Conservation (phyloP, 2,888 invertebrate species). For the Cyaniris semiargus region DNA sequence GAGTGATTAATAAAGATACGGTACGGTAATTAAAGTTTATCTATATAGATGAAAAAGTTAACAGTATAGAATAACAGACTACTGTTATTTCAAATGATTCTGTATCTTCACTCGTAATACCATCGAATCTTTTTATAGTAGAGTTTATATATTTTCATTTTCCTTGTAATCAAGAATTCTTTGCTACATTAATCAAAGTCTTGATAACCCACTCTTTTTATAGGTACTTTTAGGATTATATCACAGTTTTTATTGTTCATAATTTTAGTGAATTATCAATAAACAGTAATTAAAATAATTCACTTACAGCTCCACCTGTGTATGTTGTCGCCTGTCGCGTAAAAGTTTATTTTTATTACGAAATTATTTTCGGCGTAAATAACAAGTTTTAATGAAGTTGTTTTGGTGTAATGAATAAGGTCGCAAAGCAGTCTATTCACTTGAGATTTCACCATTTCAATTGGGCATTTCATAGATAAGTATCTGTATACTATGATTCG, state of each 20-base stretch:
- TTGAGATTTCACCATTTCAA: slow-evolving; percentile 6
- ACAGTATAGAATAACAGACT: slow-evolving; percentile 44
- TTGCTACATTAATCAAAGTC: neutral
- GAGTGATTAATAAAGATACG: slow-evolving; percentile 53
- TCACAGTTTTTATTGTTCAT: neutral
- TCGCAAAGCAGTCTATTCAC: neutral
- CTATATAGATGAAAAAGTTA: slow-evolving; percentile 45
- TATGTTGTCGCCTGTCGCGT: neutral
- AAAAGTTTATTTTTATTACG: slow-evolving; percentile 6
- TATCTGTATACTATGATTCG: slow-evolving; percentile 12
- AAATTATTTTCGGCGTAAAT: neutral
- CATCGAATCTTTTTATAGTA: slow-evolving; percentile 14
- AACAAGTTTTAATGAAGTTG: neutral
- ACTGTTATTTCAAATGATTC: slow-evolving; percentile 38
- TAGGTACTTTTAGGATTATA: neutral
- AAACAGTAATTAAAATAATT: neutral
- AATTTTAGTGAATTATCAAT: neutral
- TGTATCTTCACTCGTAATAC: slow-evolving; percentile 1
- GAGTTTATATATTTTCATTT: neutral
- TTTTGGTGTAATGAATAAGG: neutral
- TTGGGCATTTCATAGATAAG: slow-evolving; percentile 14
- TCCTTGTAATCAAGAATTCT: neutral
- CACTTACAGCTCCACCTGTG: neutral
- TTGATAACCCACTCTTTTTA: neutral
- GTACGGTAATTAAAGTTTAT: slow-evolving; percentile 49